These are phyloP conservation scores for Podarcis lilfordi DNA, from an alignment of 2,797 vertebrate genomes.

Conservation along the genomic window DNA sequence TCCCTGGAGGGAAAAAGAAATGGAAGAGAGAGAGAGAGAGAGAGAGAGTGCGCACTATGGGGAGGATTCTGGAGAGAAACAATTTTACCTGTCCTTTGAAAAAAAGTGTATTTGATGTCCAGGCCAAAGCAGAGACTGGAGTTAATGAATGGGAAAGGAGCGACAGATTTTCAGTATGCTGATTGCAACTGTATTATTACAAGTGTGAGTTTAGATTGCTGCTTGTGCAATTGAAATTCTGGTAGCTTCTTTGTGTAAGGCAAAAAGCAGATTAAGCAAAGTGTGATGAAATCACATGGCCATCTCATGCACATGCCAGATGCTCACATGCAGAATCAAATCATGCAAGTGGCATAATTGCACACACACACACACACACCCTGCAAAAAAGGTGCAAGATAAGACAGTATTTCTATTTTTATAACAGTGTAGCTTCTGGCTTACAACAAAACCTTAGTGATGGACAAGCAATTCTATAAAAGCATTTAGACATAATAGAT, in stretches of 20 bases:
- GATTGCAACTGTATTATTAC: background rate
- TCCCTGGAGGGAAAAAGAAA: background rate
- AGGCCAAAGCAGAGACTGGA: background rate
- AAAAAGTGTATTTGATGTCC: background rate
- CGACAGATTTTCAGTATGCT: background rate
- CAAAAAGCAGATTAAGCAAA: background rate
- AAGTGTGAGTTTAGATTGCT: background rate
- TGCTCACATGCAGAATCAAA: background rate
- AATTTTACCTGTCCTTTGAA: background rate
- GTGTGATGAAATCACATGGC: background rate
- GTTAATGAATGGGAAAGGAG: conserved; percentile 37
- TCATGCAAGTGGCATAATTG: too few relatives aligned
- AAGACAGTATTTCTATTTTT: background rate
- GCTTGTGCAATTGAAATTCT: too few relatives aligned
- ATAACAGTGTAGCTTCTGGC: background rate
- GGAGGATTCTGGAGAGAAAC: background rate
- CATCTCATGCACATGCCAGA: background rate
- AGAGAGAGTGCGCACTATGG: background rate
- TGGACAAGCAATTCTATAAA: background rate
- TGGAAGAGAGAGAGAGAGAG: background rate
- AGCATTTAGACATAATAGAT: background rate
- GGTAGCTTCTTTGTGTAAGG: background rate
- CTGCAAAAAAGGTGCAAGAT: background rate
- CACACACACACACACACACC: too few relatives aligned
- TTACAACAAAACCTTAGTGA: background rate